A percentile compares a stretch with the other conserved stretches of the same genome.
Evolutionary conservation across 2,113 vertebrate genomes (phyloP).

Genomic region (Dryoscopus gambensis): DNA sequence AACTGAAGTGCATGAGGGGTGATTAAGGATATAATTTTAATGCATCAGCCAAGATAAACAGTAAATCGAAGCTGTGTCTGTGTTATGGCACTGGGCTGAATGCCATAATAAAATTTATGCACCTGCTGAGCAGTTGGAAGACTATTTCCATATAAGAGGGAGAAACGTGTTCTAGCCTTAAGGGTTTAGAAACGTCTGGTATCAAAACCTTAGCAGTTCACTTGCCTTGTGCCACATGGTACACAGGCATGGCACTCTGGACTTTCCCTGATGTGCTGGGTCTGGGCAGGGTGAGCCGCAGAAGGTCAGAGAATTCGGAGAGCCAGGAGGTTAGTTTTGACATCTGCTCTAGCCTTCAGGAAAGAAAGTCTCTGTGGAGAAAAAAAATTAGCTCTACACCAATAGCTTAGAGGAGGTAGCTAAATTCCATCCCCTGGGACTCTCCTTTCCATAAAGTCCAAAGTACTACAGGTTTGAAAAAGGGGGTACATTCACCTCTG

Average conservation of each 20-base stretch:
- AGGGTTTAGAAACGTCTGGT: neutral
- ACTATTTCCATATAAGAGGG: neutral
- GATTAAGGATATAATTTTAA: conserved; percentile 31
- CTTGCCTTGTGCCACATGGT: accelerated
- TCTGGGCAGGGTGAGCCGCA: neutral
- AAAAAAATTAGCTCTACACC: neutral
- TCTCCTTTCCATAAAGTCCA: neutral
- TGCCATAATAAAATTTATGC: neutral
- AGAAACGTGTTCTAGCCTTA: neutral
- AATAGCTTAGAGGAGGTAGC: neutral
- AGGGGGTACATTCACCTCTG: neutral
- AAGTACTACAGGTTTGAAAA: neutral
- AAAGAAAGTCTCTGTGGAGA: neutral
- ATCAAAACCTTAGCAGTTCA: neutral
- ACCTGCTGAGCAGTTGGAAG: neutral
- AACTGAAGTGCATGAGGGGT: conserved; percentile 2
- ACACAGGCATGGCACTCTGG: accelerated
- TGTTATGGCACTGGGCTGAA: neutral
- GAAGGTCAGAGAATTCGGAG: neutral
- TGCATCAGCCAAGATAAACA: neutral
- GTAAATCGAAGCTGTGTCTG: neutral
- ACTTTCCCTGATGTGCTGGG: neutral
- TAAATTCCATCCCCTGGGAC: neutral
- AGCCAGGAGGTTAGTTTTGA: neutral
- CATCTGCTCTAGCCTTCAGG: neutral